Evolutionary conservation across 2,797 vertebrate genomes (phyloP).

Genomic region (Intellagama lesueurii): DNA sequence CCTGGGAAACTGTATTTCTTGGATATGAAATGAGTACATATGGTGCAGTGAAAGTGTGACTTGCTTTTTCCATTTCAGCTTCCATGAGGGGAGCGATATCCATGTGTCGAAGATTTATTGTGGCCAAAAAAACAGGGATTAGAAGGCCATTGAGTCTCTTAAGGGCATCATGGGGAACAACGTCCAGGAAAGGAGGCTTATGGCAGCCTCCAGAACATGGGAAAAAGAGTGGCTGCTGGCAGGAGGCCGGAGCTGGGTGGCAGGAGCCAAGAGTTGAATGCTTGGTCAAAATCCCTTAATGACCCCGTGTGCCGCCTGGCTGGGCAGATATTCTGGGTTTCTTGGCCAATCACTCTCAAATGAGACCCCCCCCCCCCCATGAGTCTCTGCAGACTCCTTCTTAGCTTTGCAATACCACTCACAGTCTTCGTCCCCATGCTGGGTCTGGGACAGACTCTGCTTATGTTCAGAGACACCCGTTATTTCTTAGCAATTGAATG

Average conservation of each 20-base stretch:
- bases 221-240: background rate
- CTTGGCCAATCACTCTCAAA: background rate
- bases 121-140: background rate
- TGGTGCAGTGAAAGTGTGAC: too few species aligned
- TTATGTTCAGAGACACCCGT: background rate
- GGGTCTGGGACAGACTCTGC: background rate
- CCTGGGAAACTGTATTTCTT: background rate
- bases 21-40: too few species aligned
- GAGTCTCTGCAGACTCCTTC: background rate
- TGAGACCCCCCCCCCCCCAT: background rate
- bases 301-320: background rate
- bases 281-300: background rate
- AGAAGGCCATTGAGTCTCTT: background rate
- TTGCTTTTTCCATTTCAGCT: background rate
- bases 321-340: slow-evolving; percentile 13
- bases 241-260: background rate
- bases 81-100: background rate
- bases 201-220: background rate
- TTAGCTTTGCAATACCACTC: background rate
- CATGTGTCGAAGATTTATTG: background rate
- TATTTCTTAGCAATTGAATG: background rate
- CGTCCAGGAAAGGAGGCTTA: background rate
- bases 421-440: background rate
- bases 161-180: too few species aligned
- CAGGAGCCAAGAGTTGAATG: background rate